Conservation (phyloP, 1,140 invertebrate species). For the Lanistes nyassanus region DNA sequence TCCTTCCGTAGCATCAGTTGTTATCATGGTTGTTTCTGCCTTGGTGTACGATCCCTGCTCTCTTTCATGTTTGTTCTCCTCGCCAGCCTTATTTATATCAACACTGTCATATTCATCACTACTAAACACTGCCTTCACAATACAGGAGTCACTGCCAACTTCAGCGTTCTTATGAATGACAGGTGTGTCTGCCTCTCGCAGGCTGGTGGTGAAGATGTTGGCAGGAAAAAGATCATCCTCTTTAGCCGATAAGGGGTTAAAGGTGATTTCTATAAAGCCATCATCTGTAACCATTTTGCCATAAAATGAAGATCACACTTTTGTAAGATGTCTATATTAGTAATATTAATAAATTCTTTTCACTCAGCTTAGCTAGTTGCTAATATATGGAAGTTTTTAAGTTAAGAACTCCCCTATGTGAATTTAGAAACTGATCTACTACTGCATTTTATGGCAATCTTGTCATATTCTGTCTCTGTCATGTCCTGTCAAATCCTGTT, state of each 20-base stretch:
- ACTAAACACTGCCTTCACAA: neutral
- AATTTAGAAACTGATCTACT: too few species aligned
- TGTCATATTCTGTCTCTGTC: too few species aligned
- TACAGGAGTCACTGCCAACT: neutral
- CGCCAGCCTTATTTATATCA: neutral
- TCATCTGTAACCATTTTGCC: slow-evolving; percentile 36
- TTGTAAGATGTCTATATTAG: too few species aligned
- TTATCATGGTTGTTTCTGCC: neutral
- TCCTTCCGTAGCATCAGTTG: neutral
- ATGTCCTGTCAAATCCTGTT: too few species aligned
- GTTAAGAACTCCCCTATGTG: too few species aligned
- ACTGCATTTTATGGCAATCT: too few species aligned
- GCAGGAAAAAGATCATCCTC: slow-evolving; percentile 55
- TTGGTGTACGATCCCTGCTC: neutral
- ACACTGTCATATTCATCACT: neutral
- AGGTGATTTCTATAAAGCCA: slow-evolving; percentile 54
- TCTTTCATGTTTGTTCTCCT: neutral
- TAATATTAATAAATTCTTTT: too few species aligned
- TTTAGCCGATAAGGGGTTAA: slow-evolving; percentile 34
- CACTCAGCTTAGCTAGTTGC: too few species aligned
- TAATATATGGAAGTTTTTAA: too few species aligned
- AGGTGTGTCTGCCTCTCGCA: neutral
- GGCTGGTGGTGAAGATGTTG: slow-evolving; percentile 42
- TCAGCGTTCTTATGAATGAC: neutral
- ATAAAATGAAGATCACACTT: too few species aligned